Base-by-base conservation (phyloP, 64 coral and sea anemone species). In the Stichodactyla helianthus region DNA sequence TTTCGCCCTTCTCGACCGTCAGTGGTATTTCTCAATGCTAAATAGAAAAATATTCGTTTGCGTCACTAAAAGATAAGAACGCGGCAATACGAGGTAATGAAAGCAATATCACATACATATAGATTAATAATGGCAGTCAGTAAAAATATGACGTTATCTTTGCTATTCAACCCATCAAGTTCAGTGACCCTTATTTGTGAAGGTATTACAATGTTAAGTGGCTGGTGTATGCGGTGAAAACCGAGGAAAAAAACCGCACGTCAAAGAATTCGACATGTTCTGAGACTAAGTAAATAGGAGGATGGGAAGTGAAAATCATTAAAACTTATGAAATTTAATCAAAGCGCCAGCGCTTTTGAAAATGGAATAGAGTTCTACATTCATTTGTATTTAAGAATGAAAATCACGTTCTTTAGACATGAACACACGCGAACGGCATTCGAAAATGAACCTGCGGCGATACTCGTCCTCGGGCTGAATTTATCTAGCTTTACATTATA, bases 211-310 rank as follows among this genome's bases (percentile, higher is more conserved):
- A 74, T 74, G 68, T 31, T 74, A 74, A 74, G 68, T 74, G 68
- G 68, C 23, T 74, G 68, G 68, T n/a, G 23, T 74, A 12, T 74
- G 68, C 68, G 68, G 68, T 74, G 4, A 74, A 74, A 74, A n/a
- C 10, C 4, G n/a, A 11, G n/a, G 22, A 9, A 31, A 74, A 71
- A 31, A 19, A 31, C n/a, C 68, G 68, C 68, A 5, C 27, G 68
- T 74, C 68, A 74, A 19, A 14, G 68, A 14, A 74, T 5, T 1
- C n/a, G 20, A 74, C 68, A 14, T 13, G 68, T 28, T 23, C 12
- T 74, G 23, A 19, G 23, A 31, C 25, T 74, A 31, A 12, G 68
- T 74, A n/a, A 74, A 74, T 74, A 74, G 23, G 7, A 4, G 8
- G 4, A 28, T 26, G 68, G 68, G 27, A 74, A 9, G 23, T 28